Evolutionary conservation across 2,888 invertebrate genomes (phyloP).

Genomic region (Neoaliturus tenellus): DNA sequence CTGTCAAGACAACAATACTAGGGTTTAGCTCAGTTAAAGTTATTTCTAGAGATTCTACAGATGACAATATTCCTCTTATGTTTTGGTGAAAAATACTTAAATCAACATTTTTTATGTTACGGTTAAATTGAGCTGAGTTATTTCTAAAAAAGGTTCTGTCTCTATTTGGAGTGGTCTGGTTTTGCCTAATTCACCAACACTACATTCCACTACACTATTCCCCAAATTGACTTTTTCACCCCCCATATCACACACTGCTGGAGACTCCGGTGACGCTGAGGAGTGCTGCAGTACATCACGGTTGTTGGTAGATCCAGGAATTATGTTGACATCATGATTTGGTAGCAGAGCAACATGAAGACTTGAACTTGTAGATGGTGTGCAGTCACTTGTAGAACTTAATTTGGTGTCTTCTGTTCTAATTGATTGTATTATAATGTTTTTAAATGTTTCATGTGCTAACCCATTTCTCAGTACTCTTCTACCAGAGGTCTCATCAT

Average conservation of each 20-base stretch:
- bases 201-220: neutral
- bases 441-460: neutral
- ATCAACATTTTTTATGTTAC: neutral
- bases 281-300: neutral
- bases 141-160: neutral
- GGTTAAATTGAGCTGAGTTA: neutral
- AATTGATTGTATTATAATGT: neutral
- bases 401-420: neutral
- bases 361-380: neutral
- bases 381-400: neutral
- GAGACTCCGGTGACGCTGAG: neutral
- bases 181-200: neutral
- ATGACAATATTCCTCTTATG: neutral
- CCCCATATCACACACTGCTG: neutral
- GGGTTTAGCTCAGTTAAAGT: neutral
- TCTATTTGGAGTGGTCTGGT: neutral
- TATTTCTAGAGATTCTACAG: neutral
- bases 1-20: slow-evolving; percentile 17
- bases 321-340: neutral
- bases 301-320: neutral
- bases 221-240: neutral
- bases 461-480: neutral
- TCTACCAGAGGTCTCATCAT: neutral
- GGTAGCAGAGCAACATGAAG: neutral
- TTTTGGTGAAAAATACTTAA: slow-evolving; percentile 26